These are phyloP conservation scores for Dryomyza anilis DNA, from an alignment of 2,888 invertebrate genomes.

Conservation along the genomic window DNA sequence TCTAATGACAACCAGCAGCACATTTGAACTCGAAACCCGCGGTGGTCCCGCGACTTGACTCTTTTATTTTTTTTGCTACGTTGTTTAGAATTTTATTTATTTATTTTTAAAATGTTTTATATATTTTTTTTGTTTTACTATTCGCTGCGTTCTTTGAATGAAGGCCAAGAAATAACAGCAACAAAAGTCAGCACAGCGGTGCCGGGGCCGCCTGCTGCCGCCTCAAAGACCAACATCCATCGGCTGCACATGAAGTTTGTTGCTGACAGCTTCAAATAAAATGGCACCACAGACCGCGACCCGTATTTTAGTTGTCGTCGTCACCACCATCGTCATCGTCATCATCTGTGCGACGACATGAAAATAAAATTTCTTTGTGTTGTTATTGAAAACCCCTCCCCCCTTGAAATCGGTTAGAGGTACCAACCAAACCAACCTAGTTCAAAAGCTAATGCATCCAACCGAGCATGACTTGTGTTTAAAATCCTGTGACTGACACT, in stretches of 20 bases:
- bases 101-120: too few species aligned
- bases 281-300: conserved; percentile 8
- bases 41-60: conserved; percentile 20
- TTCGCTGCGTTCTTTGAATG: not conserved
- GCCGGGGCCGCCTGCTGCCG: too few species aligned
- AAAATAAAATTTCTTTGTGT: too few species aligned
- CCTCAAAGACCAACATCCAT: too few species aligned
- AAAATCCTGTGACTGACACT: conserved; percentile 17
- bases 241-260: too few species aligned
- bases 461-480: conserved; percentile 13
- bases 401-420: not conserved
- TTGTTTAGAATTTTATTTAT: not conserved
- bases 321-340: not conserved
- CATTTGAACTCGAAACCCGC: not conserved
- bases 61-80: not conserved
- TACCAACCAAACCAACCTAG: not conserved
- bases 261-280: conserved; percentile 5
- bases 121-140: not conserved
- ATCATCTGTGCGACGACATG: not conserved
- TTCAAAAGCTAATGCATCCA: not conserved
- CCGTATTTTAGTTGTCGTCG: conserved; percentile 18
- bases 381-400: too few species aligned
- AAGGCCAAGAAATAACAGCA: conserved; percentile 10
- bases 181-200: too few species aligned
- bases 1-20: not conserved